Evolutionary conservation across 2,113 vertebrate genomes (phyloP).

Genomic region (Paramormyrops kingsleyae): DNA sequence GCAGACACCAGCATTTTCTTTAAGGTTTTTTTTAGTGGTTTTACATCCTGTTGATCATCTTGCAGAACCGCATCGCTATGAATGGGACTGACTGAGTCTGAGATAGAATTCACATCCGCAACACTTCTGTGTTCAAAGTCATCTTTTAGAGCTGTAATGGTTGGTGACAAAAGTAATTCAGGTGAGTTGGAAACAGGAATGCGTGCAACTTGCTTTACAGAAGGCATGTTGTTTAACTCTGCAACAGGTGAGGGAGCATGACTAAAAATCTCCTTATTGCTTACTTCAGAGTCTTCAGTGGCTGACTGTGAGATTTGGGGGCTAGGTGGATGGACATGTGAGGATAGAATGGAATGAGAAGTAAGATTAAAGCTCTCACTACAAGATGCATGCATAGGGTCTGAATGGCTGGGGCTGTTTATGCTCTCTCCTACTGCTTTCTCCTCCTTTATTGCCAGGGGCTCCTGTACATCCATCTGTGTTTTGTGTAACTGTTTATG

Average conservation of each 20-base stretch:
- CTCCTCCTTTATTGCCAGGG: constrained; percentile 13
- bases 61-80: constrained; percentile 10
- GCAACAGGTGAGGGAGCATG: constrained; percentile 23
- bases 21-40: constrained; percentile 37
- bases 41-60: constrained; percentile 7
- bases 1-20: constrained; percentile 62
- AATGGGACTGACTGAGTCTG: constrained; percentile 8
- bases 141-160: constrained; percentile 18
- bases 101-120: constrained; percentile 4
- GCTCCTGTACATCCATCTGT: constrained; percentile 19
- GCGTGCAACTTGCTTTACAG: constrained; percentile 14
- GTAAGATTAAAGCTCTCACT: constrained; percentile 22
- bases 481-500: constrained; percentile 46
- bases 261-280: constrained; percentile 21
- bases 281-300: constrained; percentile 23
- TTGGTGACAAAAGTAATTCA: constrained; percentile 6
- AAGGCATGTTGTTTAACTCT: constrained; percentile 17
- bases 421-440: constrained; percentile 1
- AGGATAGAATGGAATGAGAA: constrained; percentile 29
- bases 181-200: neutral
- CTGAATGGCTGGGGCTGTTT: constrained; percentile 11
- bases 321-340: neutral
- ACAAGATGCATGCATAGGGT: constrained; percentile 15
- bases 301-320: neutral
- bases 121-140: neutral